A percentile compares a stretch with the other conserved stretches of the same genome.
Conservation (phyloP, 2,113 vertebrate genomes). For the Pelvicachromis taeniatus region DNA sequence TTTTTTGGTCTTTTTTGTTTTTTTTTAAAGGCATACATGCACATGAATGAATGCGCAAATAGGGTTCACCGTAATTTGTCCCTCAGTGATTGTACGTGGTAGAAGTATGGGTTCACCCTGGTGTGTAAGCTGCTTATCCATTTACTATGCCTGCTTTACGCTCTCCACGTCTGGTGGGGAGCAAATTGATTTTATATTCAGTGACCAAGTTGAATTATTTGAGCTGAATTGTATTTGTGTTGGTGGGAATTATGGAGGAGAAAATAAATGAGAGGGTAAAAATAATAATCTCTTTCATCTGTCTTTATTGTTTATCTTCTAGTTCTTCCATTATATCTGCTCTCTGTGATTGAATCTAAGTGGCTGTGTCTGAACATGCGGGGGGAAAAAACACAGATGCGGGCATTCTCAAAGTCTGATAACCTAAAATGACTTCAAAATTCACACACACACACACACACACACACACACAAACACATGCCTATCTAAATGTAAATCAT, state of each 20-base stretch:
- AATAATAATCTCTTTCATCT: background rate
- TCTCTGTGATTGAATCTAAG: background rate
- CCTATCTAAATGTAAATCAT: too few relatives aligned
- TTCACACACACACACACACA: background rate
- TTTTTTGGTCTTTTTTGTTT: background rate
- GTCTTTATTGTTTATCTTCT: background rate
- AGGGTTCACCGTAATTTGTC: slow-evolving; percentile 36
- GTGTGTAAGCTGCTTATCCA: slow-evolving; percentile 62
- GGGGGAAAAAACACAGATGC: background rate
- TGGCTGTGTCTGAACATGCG: background rate
- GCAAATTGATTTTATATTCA: slow-evolving; percentile 54
- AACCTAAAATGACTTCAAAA: slow-evolving; percentile 3
- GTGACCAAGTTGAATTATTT: slow-evolving; percentile 36
- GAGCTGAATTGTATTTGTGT: background rate
- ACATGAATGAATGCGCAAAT: slow-evolving; percentile 5
- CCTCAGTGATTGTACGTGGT: slow-evolving; percentile 1
- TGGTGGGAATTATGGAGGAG: background rate
- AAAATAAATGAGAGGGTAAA: background rate
- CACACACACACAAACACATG: slow-evolving; percentile 33
- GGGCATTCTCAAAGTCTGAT: background rate
- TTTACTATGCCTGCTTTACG: slow-evolving; percentile 50
- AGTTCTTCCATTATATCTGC: background rate
- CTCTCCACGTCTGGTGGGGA: slow-evolving; percentile 3
- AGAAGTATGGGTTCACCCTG: slow-evolving; percentile 34
- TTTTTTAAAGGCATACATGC: background rate